Base-by-base conservation (phyloP, 2,113 vertebrate genomes). In the Ageneiosus marmoratus region DNA sequence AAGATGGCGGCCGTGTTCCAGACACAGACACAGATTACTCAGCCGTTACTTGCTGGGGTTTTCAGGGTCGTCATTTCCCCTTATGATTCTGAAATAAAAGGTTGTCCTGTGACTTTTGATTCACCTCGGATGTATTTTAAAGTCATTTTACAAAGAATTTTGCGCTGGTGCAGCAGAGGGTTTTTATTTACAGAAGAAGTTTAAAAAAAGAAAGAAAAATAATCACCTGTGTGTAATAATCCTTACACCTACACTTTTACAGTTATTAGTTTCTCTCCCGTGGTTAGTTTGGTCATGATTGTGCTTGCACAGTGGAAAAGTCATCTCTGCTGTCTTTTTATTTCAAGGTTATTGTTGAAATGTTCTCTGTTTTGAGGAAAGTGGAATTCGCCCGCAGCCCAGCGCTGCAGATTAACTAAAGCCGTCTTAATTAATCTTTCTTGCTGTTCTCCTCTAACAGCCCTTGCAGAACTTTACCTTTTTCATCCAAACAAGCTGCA, bases 381-480 rank as follows among this genome's bases (percentile, higher is more conserved):
- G 89, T 91, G 69, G 83, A 85, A 89, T 90, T 87, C 79, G 91
- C 92, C 90, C 90, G 84, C 50, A 92, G 92, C 90, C 55, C 82
- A 79, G 90, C 86, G 87, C 89, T 88, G 72, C 83, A 86, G 90
- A 93, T 93, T 92, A 93, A 88, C 83, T 74, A 37, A 90, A 92
- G 92, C 73, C 32, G n/a, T 92, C 89, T 94, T 93, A 94, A 94
- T 94, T 93, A 92, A 91, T 92, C 88, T 92, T 74, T 91, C 90
- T 92, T 90, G 91, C 88, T 82, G 87, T 89, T 94, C 88, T 91
- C 93, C 92, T 92, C 93, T 88, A 93, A 90, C 88, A 91, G 92
- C 93, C 91, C 91, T 93, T 93, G 86, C 81, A 87, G 86, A 87
- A 58, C 7, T 73, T 88, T 82, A 70, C 74, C 79, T 79, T 11